Evolutionary conservation across 2,888 invertebrate species (phyloP).

Genomic region (Agelastica alni): DNA sequence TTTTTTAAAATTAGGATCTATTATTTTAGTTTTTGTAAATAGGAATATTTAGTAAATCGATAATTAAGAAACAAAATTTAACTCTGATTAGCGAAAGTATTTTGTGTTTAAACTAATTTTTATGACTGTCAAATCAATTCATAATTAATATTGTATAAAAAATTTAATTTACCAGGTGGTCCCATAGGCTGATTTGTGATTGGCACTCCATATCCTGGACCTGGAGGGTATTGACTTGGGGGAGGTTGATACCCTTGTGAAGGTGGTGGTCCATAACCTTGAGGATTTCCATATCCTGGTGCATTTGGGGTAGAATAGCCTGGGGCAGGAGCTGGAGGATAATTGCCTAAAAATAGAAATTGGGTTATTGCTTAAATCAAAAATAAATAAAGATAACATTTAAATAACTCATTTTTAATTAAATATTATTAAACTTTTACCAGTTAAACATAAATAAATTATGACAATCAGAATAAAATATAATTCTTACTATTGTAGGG

Average conservation of each 20-base stretch:
- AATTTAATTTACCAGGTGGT: constrained; percentile 37
- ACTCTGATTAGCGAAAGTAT: no score
- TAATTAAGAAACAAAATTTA: no score
- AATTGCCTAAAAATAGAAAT: constrained; percentile 32
- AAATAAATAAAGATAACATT: not conserved
- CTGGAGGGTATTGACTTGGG: constrained; percentile 41
- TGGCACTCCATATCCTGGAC: constrained; percentile 50
- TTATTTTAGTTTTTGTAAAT: no score
- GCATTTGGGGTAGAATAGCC: constrained; percentile 42
- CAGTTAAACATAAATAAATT: not conserved
- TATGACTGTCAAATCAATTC: no score
- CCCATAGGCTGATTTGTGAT: constrained; percentile 48
- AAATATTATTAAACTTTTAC: no score
- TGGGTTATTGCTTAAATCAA: not conserved
- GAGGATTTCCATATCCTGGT: constrained; percentile 40
- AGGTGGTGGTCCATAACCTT: constrained; percentile 40
- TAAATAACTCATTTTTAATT: no score
- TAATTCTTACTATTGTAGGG: constrained; percentile 42
- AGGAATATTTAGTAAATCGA: no score
- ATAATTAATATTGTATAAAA: no score
- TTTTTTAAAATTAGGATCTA: no score
- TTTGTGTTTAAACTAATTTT: no score
- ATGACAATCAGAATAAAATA: not conserved
- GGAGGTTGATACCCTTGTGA: constrained; percentile 40
- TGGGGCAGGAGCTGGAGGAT: constrained; percentile 40